Percentiles rank a stretch among this genome's conserved stretches.
These are phyloP conservation scores for Drosophila antonietae DNA, from an alignment of 2,888 invertebrate species.

Conservation along the genomic window DNA sequence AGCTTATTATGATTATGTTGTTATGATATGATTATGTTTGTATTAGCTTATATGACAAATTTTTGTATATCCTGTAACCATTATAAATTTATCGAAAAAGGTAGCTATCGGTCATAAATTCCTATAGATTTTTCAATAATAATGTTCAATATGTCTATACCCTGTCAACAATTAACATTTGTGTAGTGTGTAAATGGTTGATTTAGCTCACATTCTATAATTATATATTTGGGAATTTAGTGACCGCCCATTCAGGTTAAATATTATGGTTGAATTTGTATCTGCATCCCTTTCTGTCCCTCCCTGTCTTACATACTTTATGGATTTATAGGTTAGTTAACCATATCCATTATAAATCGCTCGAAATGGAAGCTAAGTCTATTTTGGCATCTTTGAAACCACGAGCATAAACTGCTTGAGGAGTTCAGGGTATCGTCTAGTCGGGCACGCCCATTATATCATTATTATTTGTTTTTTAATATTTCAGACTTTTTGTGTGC, in stretches of 20 bases:
- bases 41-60: not conserved
- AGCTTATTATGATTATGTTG: too few species aligned
- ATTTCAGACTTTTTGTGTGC: conserved; percentile 44
- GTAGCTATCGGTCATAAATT: not conserved
- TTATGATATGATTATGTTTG: too few species aligned
- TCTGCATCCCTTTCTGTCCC: too few species aligned
- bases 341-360: too few species aligned
- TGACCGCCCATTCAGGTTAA: too few species aligned
- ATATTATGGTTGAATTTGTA: too few species aligned
- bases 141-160: not conserved
- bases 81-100: not conserved
- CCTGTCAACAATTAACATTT: not conserved
- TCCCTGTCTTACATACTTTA: too few species aligned
- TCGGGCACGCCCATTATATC: not conserved
- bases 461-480: conserved; percentile 16
- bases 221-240: too few species aligned
- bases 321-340: too few species aligned
- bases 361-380: too few species aligned
- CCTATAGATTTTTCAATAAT: not conserved
- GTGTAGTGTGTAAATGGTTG: too few species aligned
- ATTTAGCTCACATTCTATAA: too few species aligned
- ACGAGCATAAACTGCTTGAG: not conserved
- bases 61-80: not conserved
- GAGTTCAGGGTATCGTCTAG: not conserved
- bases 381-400: not conserved